Conservation (phyloP, 2,797 vertebrate genomes). For the Xiphophorus birchmanni region DNA sequence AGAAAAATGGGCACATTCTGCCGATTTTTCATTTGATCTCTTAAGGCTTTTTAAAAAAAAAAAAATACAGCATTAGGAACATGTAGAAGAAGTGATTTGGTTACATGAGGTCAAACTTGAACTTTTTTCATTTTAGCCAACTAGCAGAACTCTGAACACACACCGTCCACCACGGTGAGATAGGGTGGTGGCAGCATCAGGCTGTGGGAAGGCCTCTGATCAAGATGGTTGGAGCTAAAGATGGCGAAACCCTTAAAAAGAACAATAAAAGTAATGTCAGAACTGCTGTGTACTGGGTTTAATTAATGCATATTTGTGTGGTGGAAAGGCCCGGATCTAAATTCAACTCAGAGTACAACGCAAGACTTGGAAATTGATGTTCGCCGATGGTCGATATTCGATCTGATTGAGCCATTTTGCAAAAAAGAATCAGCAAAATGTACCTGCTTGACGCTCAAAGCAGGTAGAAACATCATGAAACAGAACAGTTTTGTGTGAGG, state of each 20-base stretch:
- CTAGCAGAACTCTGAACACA: neutral
- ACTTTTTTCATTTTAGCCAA: neutral
- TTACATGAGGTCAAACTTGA: neutral
- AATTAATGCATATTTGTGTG: neutral
- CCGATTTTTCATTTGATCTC: no score
- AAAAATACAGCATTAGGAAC: neutral
- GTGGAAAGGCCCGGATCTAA: neutral
- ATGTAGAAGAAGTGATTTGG: neutral
- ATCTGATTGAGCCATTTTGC: neutral
- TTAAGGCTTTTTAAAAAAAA: no score
- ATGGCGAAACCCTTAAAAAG: neutral
- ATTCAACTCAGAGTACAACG: neutral
- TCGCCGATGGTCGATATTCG: neutral
- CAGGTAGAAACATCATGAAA: neutral
- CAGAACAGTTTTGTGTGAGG: neutral
- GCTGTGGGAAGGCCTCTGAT: neutral
- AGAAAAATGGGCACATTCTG: no score
- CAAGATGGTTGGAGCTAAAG: neutral
- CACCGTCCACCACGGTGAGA: neutral
- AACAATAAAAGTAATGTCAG: no score
- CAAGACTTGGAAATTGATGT: neutral
- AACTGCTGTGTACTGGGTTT: neutral
- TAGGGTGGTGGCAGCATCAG: neutral
- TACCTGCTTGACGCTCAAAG: neutral
- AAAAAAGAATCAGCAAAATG: neutral